Base-by-base conservation (phyloP, 1,140 invertebrate species). In the Drosophila nikananu region DNA sequence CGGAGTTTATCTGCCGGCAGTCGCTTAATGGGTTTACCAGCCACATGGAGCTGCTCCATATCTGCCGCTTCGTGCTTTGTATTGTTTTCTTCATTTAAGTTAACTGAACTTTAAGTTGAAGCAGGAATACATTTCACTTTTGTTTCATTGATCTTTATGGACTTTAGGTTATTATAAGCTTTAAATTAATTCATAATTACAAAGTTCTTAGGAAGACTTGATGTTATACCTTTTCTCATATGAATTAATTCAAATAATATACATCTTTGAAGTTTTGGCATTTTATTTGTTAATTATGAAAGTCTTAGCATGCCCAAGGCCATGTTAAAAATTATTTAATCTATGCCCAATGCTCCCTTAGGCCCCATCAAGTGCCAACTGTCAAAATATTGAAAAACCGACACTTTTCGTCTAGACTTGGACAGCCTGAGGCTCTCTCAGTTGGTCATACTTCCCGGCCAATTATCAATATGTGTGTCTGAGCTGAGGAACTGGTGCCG, bases 331-430 rank as follows among this genome's bases (percentile, higher is more conserved):
- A 39, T 48, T 55, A 57, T 72, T 72, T 68, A 57, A 72, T 48
- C 67, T 70, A 70, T 66, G 49, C 17, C 39, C 23, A 62, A 63
- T 30, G 63, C 44, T 39, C 32, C 30, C 19, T 19, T 15, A 55
- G 35, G 52, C 19, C 42, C 54, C 62, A 67, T 86, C 77, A 80
- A 83, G 75, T 86, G 70, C 63, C 80, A 87, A 87, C 72, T 83
- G 81, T 89, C 78, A 89, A 89, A 89, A 83, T 63, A 66, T 70
- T 68, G 57, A 80, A 68, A 79, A 80, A 66, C 62, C 67, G 67
- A 80, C 77, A 55, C 77, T 67, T 86, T 87, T 73, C 48, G 83
- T 89, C 84, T 89, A 89, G 84, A 89, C 84, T 84, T 65, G 13
- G 42, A 17, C 32, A 66, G 86, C 84, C 81, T 49, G 21, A 44